These are phyloP conservation scores for Papilio helenus DNA, from an alignment of 1,140 invertebrate genomes.

Conservation along the genomic window DNA sequence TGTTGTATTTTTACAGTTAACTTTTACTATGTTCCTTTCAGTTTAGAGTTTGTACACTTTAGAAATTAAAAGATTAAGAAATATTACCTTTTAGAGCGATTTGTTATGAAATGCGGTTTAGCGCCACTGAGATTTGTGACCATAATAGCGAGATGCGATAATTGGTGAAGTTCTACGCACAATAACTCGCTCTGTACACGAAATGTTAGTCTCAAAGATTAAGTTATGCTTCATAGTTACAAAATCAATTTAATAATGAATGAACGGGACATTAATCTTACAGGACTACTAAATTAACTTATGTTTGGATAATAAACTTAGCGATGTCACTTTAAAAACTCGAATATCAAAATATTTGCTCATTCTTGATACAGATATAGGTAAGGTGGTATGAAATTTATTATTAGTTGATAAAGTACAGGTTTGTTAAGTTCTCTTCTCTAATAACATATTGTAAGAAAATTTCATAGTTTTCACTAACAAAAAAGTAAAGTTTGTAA, in stretches of 20 bases:
- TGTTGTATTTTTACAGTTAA: not conserved
- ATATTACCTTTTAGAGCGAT: constrained; percentile 23
- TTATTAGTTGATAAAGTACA: not conserved
- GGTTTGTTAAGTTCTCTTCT: too few relatives aligned
- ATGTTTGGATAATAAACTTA: not conserved
- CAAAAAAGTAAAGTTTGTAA: too few relatives aligned
- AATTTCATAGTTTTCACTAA: too few relatives aligned
- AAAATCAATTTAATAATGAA: not conserved
- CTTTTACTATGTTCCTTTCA: not conserved
- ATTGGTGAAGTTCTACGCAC: constrained; percentile 74
- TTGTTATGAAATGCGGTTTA: constrained; percentile 48
- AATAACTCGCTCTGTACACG: constrained; percentile 66
- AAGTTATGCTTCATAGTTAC: constrained; percentile 41
- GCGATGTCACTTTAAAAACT: not conserved
- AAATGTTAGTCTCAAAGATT: constrained; percentile 56
- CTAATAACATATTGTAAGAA: too few relatives aligned
- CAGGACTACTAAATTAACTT: not conserved
- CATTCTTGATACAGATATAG: not conserved
- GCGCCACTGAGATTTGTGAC: constrained; percentile 59
- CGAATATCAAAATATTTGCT: not conserved
- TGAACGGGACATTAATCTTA: too few relatives aligned
- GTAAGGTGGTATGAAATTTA: not conserved
- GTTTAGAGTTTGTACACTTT: not conserved
- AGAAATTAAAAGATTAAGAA: constrained; percentile 30
- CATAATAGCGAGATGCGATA: constrained; percentile 71